A percentile compares a stretch with the other conserved stretches of the same genome.
phyloP scores from a whole-genome alignment of 1,140 invertebrate species.

The Notospermus geniculatus region DNA sequence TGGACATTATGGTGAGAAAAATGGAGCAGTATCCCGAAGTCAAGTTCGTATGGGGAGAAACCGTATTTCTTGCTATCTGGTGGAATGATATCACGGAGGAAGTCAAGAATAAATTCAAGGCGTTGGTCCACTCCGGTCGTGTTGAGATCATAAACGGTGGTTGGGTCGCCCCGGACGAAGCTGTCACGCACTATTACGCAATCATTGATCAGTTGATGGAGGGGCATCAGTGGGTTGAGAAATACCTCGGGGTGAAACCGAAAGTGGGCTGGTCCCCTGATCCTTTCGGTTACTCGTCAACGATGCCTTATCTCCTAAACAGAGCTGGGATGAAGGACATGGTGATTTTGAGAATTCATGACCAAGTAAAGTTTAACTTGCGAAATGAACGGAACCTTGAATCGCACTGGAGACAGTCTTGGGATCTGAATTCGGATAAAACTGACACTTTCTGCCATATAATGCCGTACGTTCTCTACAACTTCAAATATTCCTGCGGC shows the following conservation, averaged over 20 bases:
- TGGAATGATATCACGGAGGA: conserved; percentile 14
- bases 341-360: conserved; percentile 88
- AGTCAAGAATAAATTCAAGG: conserved; percentile 12
- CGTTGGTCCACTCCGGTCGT: conserved; percentile 60
- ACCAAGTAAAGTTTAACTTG: conserved; percentile 86
- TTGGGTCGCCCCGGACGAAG: conserved; percentile 97
- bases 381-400: conserved; percentile 76
- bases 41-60: conserved; percentile 32
- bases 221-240: conserved; percentile 91
- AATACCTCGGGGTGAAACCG: conserved; percentile 72
- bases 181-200: conserved; percentile 84
- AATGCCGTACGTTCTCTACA: conserved; percentile 97
- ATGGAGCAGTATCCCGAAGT: conserved; percentile 17
- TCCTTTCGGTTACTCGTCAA: conserved; percentile 83
- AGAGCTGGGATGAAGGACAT: conserved; percentile 77
- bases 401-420: conserved; percentile 87
- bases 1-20: conserved; percentile 22
- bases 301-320: conserved; percentile 81
- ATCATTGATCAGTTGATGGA: conserved; percentile 90
- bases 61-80: conserved; percentile 27
- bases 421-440: conserved; percentile 70
- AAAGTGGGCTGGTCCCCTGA: conserved; percentile 88
- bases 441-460: conserved; percentile 82
- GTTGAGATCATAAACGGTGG: conserved; percentile 91
- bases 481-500: conserved; percentile 92